Conservation (phyloP, 2,888 invertebrate genomes). For the Conchocele bisecta region DNA sequence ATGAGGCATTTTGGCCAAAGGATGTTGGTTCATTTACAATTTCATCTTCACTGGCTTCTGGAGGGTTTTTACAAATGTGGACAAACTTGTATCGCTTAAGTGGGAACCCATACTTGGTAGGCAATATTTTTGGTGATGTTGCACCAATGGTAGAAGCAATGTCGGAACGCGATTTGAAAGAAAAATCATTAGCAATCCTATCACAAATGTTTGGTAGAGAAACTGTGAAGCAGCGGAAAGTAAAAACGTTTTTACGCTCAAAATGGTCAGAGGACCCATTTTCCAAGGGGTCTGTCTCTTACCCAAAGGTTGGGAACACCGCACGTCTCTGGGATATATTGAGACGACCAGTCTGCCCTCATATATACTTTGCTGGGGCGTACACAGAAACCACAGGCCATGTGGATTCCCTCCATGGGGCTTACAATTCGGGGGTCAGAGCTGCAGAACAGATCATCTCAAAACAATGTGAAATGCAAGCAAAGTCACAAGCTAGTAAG, state of each 20-base stretch:
- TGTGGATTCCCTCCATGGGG: conserved; percentile 70
- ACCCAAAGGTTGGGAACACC: conserved; percentile 68
- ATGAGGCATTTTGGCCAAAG: conserved; percentile 73
- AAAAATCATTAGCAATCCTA: conserved; percentile 59
- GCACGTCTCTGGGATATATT: conserved; percentile 61
- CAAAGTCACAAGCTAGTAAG: no score
- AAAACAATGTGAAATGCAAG: conserved; percentile 1
- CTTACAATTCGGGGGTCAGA: conserved; percentile 69
- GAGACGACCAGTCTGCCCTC: conserved; percentile 68
- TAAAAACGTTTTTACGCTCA: conserved; percentile 66
- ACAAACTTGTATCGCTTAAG: conserved; percentile 64
- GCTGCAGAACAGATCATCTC: conserved; percentile 64
- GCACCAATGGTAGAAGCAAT: conserved; percentile 64
- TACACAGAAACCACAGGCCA: conserved; percentile 62
- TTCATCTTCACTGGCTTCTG: conserved; percentile 53
- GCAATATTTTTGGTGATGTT: conserved; percentile 61
- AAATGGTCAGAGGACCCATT: conserved; percentile 67
- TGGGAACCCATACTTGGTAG: conserved; percentile 61
- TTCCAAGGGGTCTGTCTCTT: conserved; percentile 60
- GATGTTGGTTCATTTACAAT: conserved; percentile 69
- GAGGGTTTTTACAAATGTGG: conserved; percentile 74
- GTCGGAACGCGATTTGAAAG: conserved; percentile 61
- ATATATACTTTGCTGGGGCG: conserved; percentile 74
- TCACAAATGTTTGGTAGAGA: conserved; percentile 68
- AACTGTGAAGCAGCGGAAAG: conserved; percentile 52